Evolutionary conservation across 2,888 invertebrate genomes (phyloP).

Genomic region (Icerya purchasi): DNA sequence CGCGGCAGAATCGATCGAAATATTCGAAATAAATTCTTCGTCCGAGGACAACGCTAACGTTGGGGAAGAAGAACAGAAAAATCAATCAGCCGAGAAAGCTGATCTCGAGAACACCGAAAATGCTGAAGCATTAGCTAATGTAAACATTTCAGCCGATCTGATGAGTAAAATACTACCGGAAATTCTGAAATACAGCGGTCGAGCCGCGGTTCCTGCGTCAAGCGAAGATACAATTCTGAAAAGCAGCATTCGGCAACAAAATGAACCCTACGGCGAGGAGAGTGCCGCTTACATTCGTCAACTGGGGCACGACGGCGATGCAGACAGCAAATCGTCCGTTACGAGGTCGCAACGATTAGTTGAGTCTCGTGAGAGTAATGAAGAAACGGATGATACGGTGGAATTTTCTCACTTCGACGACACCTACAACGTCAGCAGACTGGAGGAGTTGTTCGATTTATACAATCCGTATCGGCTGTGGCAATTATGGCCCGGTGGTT

Average conservation of each 20-base stretch:
- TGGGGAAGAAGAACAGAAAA: too few species aligned
- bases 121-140: background rate
- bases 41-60: too few species aligned
- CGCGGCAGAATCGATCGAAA: too few species aligned
- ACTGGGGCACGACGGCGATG: background rate
- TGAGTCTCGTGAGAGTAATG: background rate
- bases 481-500: background rate
- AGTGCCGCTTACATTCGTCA: background rate
- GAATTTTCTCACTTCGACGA: background rate
- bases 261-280: background rate
- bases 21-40: too few species aligned
- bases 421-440: background rate
- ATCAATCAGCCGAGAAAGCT: too few species aligned
- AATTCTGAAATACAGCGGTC: slow-evolving; percentile 10
- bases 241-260: background rate
- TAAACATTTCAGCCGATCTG: slow-evolving; percentile 3
- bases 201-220: slow-evolving; percentile 1
- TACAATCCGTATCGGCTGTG: slow-evolving; percentile 9
- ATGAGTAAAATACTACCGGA: slow-evolving; percentile 9
- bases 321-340: background rate
- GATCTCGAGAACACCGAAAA: slow-evolving; percentile 4
- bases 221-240: background rate
- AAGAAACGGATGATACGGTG: background rate
- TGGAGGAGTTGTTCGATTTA: slow-evolving; percentile 9
- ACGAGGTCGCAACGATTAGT: too few species aligned